Base-by-base conservation (phyloP, 2,888 invertebrate species). In the Drosophila neutralis region DNA sequence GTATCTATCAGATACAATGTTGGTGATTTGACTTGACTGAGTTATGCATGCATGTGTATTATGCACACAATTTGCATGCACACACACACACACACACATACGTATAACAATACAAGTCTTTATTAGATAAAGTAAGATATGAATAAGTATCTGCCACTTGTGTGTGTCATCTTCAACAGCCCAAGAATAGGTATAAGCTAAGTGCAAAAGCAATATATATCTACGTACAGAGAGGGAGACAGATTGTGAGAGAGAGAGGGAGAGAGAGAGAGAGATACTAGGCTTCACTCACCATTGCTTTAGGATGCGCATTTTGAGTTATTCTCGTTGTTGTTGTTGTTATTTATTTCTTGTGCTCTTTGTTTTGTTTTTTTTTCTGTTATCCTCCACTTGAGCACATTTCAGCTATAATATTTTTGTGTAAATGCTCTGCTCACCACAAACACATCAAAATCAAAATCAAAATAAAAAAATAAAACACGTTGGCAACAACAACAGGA, bases 281-380 rank as follows among this genome's bases (percentile, higher is more conserved):
- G 10, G 11, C 13, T 31, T 57, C 38, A 83, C 89, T 90, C 87
- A 92, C 92, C 92, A 92, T 82, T 91, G 89, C 81, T 92, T 92
- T 29, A 92, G 74, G 68, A 92, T 92, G 80, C 92, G 89, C 92
- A 92, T 92, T 78, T 84, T 78, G 66, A 49, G 53, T 60, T 57
- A 48, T 33, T 54, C 58, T 72, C 52, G 49, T 42, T 74, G 31
- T 36, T 31, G 49, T 56, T 66, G 18, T 36, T 18, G 4, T 36
- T 27, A 11, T n/a, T 54, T 68, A 38, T 62, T 36, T 36, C 48
- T 60, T 60, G 1, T n/a, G 3, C 38, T 54, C 27, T 36, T 33
- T 31, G 36, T 21, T 11, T 60, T 29, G 6, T 29, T 29, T n/a
- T 68, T 62, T 60, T n/a, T 21, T 33, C 21, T 29, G 42, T 57